These are phyloP conservation scores for Parotia lawesii DNA, from an alignment of 2,113 vertebrate genomes.

Conservation along the genomic window DNA sequence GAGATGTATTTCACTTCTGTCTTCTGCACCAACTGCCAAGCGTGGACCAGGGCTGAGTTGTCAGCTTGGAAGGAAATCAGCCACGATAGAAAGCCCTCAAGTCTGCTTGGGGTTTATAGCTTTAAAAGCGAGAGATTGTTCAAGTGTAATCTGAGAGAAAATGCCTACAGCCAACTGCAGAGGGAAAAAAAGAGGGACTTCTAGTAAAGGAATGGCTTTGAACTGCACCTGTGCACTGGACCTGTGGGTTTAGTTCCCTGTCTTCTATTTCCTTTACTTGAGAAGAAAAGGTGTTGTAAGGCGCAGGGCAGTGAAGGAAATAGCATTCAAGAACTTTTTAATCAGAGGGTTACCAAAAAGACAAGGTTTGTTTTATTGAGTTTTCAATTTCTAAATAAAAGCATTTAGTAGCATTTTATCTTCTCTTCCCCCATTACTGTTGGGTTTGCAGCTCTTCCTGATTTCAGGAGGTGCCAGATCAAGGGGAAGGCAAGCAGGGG, in stretches of 20 bases:
- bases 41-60: neutral
- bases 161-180: neutral
- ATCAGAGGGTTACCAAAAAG: neutral
- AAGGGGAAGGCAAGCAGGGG: neutral
- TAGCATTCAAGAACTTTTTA: neutral
- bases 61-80: conserved; percentile 18
- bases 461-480: neutral
- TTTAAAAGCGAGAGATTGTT: neutral
- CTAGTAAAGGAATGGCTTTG: neutral
- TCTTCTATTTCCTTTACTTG: neutral
- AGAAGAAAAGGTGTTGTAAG: neutral
- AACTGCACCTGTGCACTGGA: neutral
- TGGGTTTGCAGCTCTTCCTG: neutral
- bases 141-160: conserved; percentile 6
- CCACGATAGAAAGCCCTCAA: neutral
- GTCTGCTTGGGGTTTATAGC: neutral
- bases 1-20: neutral
- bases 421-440: neutral
- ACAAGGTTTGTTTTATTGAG: neutral
- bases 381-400: neutral
- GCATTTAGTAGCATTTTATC: neutral
- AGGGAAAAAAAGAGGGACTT: neutral
- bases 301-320: neutral
- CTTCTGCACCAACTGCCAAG: neutral
- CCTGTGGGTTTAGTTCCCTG: neutral